Percentiles rank a stretch among this genome's conserved stretches.
Conservation (phyloP, 1,140 invertebrate genomes). For the Diploscapter pachys region DNA sequence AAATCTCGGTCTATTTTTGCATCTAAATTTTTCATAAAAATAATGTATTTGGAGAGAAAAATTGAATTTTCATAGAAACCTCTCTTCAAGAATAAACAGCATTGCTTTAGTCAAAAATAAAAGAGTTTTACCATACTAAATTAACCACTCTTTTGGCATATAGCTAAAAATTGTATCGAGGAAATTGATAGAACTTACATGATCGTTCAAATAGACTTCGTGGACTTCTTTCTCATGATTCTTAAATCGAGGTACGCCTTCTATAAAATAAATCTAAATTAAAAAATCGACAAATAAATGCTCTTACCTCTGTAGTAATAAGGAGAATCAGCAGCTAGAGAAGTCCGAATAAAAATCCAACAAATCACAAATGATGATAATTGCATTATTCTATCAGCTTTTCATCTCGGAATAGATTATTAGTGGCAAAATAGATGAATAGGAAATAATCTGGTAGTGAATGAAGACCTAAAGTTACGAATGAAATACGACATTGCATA, state of each 20-base stretch:
- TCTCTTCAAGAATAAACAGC: no score
- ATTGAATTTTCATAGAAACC: no score
- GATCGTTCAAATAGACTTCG: conserved; percentile 10
- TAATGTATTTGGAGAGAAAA: no score
- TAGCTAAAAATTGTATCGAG: not conserved
- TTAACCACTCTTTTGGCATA: not conserved
- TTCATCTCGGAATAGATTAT: no score
- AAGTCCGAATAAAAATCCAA: not conserved
- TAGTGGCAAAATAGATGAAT: no score
- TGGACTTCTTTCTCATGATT: conserved; percentile 2
- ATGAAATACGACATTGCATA: no score
- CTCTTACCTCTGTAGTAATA: not conserved
- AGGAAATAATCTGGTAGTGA: no score
- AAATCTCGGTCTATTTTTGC: no score
- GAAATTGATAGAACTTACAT: not conserved
- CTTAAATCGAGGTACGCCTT: conserved; percentile 14
- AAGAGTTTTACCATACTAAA: conserved; percentile 11
- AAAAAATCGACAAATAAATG: not conserved
- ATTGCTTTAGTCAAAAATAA: not conserved
- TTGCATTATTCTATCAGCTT: not conserved
- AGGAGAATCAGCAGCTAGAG: not conserved
- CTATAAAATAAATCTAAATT: not conserved
- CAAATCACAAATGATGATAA: not conserved
- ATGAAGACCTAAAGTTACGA: no score
- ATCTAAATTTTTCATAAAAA: no score